Evolutionary conservation across 2,888 invertebrate species (phyloP).

Genomic region (Physocephala rufipes): DNA sequence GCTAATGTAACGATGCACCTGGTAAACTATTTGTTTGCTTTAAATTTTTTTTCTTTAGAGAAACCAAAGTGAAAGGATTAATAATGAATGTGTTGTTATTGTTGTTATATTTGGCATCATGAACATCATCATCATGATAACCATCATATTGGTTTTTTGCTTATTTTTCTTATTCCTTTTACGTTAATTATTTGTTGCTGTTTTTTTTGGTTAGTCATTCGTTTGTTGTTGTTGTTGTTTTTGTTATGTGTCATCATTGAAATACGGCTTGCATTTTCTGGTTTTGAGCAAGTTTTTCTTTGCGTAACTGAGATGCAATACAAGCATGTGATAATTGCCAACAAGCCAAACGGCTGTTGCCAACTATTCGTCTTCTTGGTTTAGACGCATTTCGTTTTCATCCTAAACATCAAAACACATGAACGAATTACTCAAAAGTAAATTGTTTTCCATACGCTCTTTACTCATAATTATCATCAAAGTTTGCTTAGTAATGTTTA

Average conservation of each 20-base stretch:
- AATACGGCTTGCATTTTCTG: conserved; percentile 22
- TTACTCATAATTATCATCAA: too few species aligned
- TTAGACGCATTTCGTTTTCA: neutral
- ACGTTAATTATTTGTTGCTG: neutral
- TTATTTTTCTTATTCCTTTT: too few species aligned
- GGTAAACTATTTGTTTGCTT: conserved; percentile 24
- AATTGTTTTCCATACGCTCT: too few species aligned
- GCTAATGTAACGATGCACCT: conserved; percentile 6
- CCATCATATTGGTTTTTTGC: too few species aligned
- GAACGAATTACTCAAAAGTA: too few species aligned
- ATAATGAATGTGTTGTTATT: conserved; percentile 14
- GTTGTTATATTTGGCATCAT: too few species aligned
- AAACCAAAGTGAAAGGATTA: conserved; percentile 43
- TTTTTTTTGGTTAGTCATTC: too few species aligned
- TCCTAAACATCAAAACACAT: too few species aligned
- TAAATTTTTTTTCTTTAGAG: too few species aligned
- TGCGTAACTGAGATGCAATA: conserved; percentile 3
- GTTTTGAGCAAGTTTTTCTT: conserved; percentile 19
- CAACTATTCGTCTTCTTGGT: neutral
- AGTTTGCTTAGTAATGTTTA: too few species aligned
- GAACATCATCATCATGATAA: too few species aligned
- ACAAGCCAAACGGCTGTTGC: neutral
- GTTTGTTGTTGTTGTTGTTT: conserved; percentile 19
- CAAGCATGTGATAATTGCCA: too few species aligned
- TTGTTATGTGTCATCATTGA: conserved; percentile 29